Conservation (phyloP, 35 echinoderm and acorn worm genomes). For the Lytechinus pictus region DNA sequence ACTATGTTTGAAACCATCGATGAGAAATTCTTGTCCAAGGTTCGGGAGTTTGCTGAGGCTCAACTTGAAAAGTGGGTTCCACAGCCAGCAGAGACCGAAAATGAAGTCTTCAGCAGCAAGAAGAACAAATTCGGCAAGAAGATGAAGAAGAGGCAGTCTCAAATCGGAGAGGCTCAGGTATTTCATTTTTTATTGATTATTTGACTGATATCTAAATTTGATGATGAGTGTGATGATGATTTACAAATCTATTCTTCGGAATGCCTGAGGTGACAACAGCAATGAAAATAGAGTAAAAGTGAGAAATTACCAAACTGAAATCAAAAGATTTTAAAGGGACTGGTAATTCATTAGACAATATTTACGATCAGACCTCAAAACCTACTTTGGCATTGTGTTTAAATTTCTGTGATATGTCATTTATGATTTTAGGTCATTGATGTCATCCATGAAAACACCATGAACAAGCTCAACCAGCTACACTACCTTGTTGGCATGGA, state of each 20-base stretch:
- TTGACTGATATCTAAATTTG: no score
- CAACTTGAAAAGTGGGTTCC: conserved; percentile 35
- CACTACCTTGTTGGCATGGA: conserved; percentile 69
- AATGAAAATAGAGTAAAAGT: no score
- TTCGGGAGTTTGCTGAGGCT: conserved; percentile 55
- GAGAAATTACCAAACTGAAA: no score
- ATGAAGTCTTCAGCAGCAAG: conserved; percentile 16
- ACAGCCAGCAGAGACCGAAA: background rate
- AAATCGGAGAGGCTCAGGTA: background rate
- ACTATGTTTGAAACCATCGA: conserved; percentile 70
- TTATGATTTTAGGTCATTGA: conserved; percentile 52
- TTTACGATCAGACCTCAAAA: no score
- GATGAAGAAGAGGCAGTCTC: background rate
- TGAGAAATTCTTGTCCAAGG: conserved; percentile 66
- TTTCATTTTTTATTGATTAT: background rate
- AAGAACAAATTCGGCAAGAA: conserved; percentile 15
- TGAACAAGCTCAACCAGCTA: conserved; percentile 67
- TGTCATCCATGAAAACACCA: conserved; percentile 50
- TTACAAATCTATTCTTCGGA: no score
- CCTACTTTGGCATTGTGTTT: no score
- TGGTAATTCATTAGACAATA: no score
- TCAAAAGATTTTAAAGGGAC: no score
- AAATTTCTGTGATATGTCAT: background rate
- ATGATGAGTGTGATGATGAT: no score
- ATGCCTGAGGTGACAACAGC: no score